Evolutionary conservation across 2,888 invertebrate genomes (phyloP).

Genomic region (Trissonchulus latispiculum): DNA sequence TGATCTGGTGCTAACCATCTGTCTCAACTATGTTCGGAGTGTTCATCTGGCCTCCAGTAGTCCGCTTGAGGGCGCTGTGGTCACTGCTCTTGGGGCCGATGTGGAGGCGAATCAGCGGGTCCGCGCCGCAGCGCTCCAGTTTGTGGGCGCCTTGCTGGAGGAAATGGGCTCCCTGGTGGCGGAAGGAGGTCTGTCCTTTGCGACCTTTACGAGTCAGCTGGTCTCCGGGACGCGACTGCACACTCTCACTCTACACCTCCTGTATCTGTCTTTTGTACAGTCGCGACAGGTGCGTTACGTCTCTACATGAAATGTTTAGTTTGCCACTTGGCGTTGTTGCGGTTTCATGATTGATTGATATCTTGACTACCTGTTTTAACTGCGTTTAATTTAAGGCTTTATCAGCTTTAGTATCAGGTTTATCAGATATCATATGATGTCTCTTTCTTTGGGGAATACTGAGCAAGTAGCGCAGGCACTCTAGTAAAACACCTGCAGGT

Average conservation of each 20-base stretch:
- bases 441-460: no score
- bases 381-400: no score
- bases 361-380: no score
- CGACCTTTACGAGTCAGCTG: not conserved
- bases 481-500: no score
- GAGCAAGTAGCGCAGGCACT: no score
- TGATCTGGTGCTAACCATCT: not conserved
- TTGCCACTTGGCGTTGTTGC: no score
- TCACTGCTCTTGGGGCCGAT: slow-evolving; percentile 51
- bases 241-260: slow-evolving; percentile 8
- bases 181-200: not conserved
- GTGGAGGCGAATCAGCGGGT: slow-evolving; percentile 60
- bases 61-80: not conserved
- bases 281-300: not conserved
- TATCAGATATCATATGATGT: no score
- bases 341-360: no score
- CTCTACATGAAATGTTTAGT: no score
- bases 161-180: not conserved
- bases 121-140: slow-evolving; percentile 4
- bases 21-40: slow-evolving; percentile 2
- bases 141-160: not conserved
- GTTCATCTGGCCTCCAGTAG: not conserved
- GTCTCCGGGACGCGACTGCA: slow-evolving; percentile 11
- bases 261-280: not conserved
- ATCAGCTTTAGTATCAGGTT: no score